Conservation (phyloP, 2,113 vertebrate genomes). For the human region GRCh38 chr9:92343001-92343500, state of each 20-base stretch:
- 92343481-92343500: background rate
- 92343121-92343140: constrained; percentile 29
- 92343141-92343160: background rate
- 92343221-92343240: background rate
- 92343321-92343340: background rate
- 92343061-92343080: constrained; percentile 29
- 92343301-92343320: background rate
- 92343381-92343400: background rate
- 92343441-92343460: background rate
- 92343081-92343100: constrained; percentile 3
- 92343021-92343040: constrained; percentile 50
- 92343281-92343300: background rate
- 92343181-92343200: background rate
- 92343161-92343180: background rate
- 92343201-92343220: background rate
- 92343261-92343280: background rate
- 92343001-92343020: background rate
- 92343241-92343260: background rate
- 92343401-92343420: background rate
- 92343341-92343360: background rate
- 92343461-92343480: background rate
- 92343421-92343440: background rate
- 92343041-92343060: constrained; percentile 76
- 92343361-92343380: background rate
- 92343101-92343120: background rate